phyloP scores from a whole-genome alignment of 2,113 vertebrate genomes.

The Seriola aureovittata region DNA sequence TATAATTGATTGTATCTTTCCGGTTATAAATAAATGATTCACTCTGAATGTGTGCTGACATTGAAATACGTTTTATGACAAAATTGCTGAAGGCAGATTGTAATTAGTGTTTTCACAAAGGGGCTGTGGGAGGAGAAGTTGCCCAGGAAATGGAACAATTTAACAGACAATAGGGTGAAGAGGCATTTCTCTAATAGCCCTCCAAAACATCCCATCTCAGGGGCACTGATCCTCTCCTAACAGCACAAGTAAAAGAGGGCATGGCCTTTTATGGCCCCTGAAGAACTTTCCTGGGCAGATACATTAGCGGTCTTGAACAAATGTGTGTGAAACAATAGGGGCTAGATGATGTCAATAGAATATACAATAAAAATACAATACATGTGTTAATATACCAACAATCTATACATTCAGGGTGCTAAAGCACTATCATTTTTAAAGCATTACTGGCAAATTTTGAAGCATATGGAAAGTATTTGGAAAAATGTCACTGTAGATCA shows the following conservation, averaged over 20 bases:
- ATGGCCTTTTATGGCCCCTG: slow-evolving; percentile 9
- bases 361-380: neutral
- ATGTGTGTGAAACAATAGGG: neutral
- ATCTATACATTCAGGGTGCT: neutral
- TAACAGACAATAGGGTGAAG: slow-evolving; percentile 68
- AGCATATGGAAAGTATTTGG: neutral
- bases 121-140: slow-evolving; percentile 50
- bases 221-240: slow-evolving; percentile 40
- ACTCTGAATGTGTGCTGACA: slow-evolving; percentile 7
- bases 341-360: slow-evolving; percentile 5
- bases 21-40: slow-evolving; percentile 47
- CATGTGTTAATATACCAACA: neutral
- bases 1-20: slow-evolving; percentile 7
- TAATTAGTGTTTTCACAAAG: slow-evolving; percentile 59
- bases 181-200: slow-evolving; percentile 69
- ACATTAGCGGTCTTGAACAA: slow-evolving; percentile 32
- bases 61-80: slow-evolving; percentile 41
- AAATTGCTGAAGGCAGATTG: slow-evolving; percentile 28
- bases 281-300: slow-evolving; percentile 28
- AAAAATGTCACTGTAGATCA: neutral
- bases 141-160: slow-evolving; percentile 77
- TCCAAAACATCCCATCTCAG: slow-evolving; percentile 52
- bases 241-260: slow-evolving; percentile 32
- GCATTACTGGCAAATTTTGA: neutral
- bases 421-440: neutral